Evolutionary conservation across 2,113 vertebrate genomes (phyloP).

Genomic region (Chrysochloris asiatica): DNA sequence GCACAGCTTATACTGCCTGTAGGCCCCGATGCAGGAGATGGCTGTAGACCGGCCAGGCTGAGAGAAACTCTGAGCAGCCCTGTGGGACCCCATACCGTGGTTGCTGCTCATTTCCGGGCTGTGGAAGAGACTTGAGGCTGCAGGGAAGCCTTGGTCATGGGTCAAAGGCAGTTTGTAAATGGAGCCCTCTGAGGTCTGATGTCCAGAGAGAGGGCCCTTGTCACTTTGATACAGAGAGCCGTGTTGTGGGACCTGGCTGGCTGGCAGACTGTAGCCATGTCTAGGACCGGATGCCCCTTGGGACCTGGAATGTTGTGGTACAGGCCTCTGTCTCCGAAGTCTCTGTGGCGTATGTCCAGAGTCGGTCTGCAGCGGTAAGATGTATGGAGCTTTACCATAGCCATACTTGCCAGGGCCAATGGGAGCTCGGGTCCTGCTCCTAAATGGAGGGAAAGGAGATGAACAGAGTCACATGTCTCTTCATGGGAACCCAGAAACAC

Average conservation of each 20-base stretch:
- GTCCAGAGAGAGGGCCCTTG: slow-evolving; percentile 62
- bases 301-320: slow-evolving; percentile 51
- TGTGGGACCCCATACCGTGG: neutral
- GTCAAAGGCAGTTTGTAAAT: slow-evolving; percentile 83
- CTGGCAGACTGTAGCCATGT: slow-evolving; percentile 63
- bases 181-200: slow-evolving; percentile 82
- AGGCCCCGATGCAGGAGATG: slow-evolving; percentile 85
- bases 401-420: slow-evolving; percentile 93
- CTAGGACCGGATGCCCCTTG: slow-evolving; percentile 44
- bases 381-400: slow-evolving; percentile 91
- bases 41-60: slow-evolving; percentile 83
- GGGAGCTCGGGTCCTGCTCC: slow-evolving; percentile 84
- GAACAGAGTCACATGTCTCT: neutral
- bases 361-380: slow-evolving; percentile 88
- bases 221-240: slow-evolving; percentile 79
- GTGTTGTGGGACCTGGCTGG: slow-evolving; percentile 54
- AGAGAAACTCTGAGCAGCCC: slow-evolving; percentile 73
- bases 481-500: neutral
- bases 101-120: slow-evolving; percentile 66
- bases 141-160: slow-evolving; percentile 74
- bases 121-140: slow-evolving; percentile 77
- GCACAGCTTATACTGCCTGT: slow-evolving; percentile 91
- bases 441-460: slow-evolving; percentile 73
- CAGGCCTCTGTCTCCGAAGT: slow-evolving; percentile 85
- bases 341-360: slow-evolving; percentile 76